Conservation (phyloP, 2,888 invertebrate species). For the Candidula unifasciata region DNA sequence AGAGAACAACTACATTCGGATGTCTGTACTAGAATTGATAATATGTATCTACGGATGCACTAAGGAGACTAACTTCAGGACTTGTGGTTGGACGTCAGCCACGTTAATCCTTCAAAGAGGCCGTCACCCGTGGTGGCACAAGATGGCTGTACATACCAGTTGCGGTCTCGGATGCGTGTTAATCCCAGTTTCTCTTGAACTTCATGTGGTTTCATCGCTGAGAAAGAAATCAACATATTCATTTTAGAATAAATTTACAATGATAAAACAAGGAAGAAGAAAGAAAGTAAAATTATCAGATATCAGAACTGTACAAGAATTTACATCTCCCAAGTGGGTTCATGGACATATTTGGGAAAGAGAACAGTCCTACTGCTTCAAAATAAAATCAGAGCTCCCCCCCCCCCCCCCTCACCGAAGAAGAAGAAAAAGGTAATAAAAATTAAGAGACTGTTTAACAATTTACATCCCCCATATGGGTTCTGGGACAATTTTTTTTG, state of each 20-base stretch:
- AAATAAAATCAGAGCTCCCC: too few relatives aligned
- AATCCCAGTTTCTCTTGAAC: constrained; percentile 99
- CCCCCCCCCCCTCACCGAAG: too few relatives aligned
- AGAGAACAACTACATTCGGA: constrained; percentile 13
- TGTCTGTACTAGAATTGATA: constrained; percentile 35
- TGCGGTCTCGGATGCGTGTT: constrained; percentile 94
- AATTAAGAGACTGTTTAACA: too few relatives aligned
- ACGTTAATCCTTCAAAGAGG: constrained; percentile 98
- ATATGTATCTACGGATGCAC: constrained; percentile 37
- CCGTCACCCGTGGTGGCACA: constrained; percentile 81
- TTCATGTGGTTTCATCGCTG: constrained; percentile 99
- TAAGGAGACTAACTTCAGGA: constrained; percentile 79
- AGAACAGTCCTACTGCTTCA: too few relatives aligned
- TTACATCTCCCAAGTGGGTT: too few relatives aligned
- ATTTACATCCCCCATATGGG: too few relatives aligned
- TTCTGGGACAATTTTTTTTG: too few relatives aligned
- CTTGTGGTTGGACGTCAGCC: constrained; percentile 99
- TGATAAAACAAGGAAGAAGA: too few relatives aligned
- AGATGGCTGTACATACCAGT: constrained; percentile 80
- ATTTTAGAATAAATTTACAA: too few relatives aligned
- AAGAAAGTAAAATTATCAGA: too few relatives aligned
- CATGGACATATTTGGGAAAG: too few relatives aligned
- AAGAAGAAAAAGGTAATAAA: too few relatives aligned
- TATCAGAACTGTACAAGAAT: not conserved
- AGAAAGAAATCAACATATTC: constrained; percentile 63